Conservation (phyloP, 2,797 vertebrate genomes). For the Galago senegalensis region DNA sequence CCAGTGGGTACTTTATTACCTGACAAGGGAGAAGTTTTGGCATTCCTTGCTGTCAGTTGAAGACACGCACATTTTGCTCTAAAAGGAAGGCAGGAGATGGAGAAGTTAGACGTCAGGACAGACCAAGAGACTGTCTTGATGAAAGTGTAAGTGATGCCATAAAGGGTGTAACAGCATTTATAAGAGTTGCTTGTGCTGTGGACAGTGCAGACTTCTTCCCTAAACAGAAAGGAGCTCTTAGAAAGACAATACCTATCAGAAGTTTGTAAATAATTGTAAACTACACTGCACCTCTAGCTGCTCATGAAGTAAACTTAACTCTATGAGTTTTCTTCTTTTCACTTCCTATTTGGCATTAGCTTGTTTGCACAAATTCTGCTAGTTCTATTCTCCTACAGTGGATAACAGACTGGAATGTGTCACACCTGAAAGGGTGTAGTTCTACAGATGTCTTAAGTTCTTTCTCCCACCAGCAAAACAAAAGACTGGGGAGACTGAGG, state of each 20-base stretch:
- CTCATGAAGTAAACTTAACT: slow-evolving; percentile 28
- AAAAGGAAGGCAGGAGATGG: slow-evolving; percentile 73
- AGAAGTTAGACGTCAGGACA: slow-evolving; percentile 54
- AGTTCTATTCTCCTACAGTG: neutral
- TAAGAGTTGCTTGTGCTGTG: neutral
- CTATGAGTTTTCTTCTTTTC: neutral
- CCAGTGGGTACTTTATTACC: slow-evolving; percentile 71
- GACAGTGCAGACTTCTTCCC: neutral
- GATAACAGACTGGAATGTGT: neutral
- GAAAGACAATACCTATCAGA: slow-evolving; percentile 21
- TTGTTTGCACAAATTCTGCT: slow-evolving; percentile 1
- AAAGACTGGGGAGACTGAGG: neutral
- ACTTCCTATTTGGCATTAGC: slow-evolving; percentile 13
- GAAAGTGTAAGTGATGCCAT: slow-evolving; percentile 15
- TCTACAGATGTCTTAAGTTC: neutral
- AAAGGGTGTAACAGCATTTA: slow-evolving; percentile 35
- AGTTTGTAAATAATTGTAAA: slow-evolving; percentile 55
- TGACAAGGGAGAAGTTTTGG: slow-evolving; percentile 66
- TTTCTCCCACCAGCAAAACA: neutral
- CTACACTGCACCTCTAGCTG: neutral
- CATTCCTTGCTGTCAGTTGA: slow-evolving; percentile 89
- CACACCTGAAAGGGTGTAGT: neutral
- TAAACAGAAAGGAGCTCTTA: slow-evolving; percentile 20
- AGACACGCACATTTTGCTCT: slow-evolving; percentile 92
- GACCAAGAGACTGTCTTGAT: slow-evolving; percentile 3